Evolutionary conservation across 2,797 vertebrate species (phyloP).

Genomic region (Parambassis ranga): DNA sequence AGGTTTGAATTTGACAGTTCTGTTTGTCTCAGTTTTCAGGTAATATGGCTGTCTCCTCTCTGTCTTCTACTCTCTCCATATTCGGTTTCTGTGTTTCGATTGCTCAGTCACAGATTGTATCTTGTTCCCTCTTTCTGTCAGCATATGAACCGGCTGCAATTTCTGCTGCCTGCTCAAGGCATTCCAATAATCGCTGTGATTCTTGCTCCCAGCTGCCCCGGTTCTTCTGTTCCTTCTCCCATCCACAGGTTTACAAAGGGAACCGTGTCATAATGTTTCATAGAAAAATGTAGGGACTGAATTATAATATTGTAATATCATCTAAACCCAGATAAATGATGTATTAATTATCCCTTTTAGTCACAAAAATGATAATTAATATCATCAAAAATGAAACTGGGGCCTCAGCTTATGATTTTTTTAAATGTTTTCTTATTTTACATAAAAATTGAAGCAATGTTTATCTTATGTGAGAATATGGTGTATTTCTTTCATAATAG

Average conservation of each 20-base stretch:
- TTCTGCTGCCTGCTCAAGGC: conserved; percentile 6
- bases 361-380: no score
- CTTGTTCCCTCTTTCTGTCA: not conserved
- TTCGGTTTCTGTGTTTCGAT: not conserved
- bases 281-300: conserved; percentile 1
- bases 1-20: conserved; percentile 16
- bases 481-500: no score
- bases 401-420: no score
- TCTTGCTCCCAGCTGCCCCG: not conserved
- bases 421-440: no score
- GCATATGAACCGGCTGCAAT: conserved; percentile 6
- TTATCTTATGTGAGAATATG: no score
- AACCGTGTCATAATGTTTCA: no score
- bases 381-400: no score
- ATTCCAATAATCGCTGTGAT: not conserved
- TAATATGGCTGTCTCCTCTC: conserved; percentile 7
- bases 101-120: conserved; percentile 8
- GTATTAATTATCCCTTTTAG: no score
- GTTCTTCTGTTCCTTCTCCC: not conserved
- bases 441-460: no score
- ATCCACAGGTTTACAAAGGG: not conserved
- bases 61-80: not conserved
- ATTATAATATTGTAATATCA: no score
- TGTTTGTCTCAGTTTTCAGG: conserved; percentile 19
- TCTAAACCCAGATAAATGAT: no score